Evolutionary conservation across 2,888 invertebrate species (phyloP), one percentile per base, ranked within the genome.

Genomic region (Scaptomyza cyrtandrae): DNA sequence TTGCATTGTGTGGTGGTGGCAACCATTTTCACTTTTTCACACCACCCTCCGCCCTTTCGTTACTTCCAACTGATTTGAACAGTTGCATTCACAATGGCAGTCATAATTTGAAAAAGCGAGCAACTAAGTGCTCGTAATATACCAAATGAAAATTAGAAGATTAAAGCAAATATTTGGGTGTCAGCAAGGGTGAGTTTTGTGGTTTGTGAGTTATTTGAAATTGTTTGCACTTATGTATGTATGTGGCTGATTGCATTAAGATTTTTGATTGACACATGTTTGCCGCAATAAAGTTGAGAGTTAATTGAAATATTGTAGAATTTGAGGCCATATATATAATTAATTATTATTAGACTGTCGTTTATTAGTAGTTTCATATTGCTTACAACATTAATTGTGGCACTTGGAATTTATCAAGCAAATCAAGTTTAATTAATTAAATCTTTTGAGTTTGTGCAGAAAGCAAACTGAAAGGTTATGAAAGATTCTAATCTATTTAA

Each of bases 251-350:
- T 49, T 49, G 13, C 35, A 6, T 13, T 13, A 50, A 16, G 16
- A n/a, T 24, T 10, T 31, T 64, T n/a, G 52, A 63, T 65, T 64
- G 53, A 45, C 65, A 52, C 6, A 65, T 64, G 3, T 24, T 37
- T 37, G 14, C 3, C 10, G 7, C 4, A 29, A 14, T 43, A 10
- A 41, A 63, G 29, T 27, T 63, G 3, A 4, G 13, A 9, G 14
- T 11, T 33, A 24, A 45, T 45, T 52, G 7, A 35, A 33, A 43
- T 29, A 52, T 19, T 29, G 2, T 6, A 27, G 16, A 35, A 14
- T 10, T 35, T 19, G 49, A 43, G 43, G 63, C 27, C 27, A 24
- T 52, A 35, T 64, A 10, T 52, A 44, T 52, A 52, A 63, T 52
- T 63, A 44, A 64, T 31, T 19, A 19, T 10, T 49, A n/a, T 2